Percentiles rank a stretch among this genome's conserved stretches.
phyloP scores from a whole-genome alignment of 1,140 invertebrate species.

The Ylistrum balloti region DNA sequence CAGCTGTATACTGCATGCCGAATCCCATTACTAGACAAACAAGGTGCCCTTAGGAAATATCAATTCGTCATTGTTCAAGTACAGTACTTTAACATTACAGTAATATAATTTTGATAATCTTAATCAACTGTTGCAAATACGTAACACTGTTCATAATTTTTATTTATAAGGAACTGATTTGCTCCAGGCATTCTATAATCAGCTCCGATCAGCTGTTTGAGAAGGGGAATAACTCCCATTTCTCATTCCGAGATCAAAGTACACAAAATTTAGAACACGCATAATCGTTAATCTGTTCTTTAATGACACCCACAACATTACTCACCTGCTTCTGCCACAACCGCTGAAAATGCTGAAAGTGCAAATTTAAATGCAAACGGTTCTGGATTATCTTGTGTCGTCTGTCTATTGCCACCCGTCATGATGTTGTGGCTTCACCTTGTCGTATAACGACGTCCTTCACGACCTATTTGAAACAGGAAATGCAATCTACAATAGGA shows the following conservation, averaged over 20 bases:
- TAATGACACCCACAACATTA: background rate
- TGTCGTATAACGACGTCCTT: background rate
- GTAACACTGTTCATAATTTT: too few relatives aligned
- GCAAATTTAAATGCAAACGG: conserved; percentile 41
- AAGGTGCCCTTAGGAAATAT: too few relatives aligned
- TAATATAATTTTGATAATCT: too few relatives aligned
- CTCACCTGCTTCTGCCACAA: conserved; percentile 45
- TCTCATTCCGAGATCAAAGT: background rate
- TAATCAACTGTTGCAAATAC: too few relatives aligned
- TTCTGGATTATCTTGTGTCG: background rate
- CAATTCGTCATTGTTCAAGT: too few relatives aligned
- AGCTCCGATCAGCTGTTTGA: conserved; percentile 1
- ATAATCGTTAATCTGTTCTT: background rate
- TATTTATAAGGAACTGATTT: too few relatives aligned
- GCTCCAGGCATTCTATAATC: too few relatives aligned
- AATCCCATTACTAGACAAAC: too few relatives aligned
- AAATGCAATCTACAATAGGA: background rate
- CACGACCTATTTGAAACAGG: background rate
- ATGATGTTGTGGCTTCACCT: background rate
- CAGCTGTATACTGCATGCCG: too few relatives aligned
- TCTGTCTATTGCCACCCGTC: conserved; percentile 18
- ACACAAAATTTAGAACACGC: background rate
- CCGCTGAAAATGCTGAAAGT: conserved; percentile 36
- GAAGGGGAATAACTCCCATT: background rate
- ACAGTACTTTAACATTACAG: too few relatives aligned